Percentiles rank a stretch among this genome's conserved stretches.
Evolutionary conservation across 2,888 invertebrate genomes (phyloP).

Genomic region (Lamellibrachia satsuma): DNA sequence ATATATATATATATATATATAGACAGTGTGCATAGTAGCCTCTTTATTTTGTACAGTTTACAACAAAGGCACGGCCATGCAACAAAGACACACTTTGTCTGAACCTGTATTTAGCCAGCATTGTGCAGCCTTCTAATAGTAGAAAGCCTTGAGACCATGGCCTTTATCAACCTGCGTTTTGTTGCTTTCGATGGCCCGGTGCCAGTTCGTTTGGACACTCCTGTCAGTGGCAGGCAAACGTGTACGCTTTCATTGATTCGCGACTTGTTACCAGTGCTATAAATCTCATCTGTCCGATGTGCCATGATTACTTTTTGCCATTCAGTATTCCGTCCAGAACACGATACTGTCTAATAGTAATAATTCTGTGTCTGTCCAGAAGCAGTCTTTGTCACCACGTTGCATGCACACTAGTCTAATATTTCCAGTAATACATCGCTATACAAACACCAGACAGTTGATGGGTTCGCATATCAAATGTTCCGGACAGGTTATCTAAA

Average conservation of each 20-base stretch:
- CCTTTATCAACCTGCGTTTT: not conserved
- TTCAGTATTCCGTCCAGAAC: constrained; percentile 9
- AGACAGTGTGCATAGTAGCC: not conserved
- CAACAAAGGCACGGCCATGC: not conserved
- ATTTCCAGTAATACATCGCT: not conserved
- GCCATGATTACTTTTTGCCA: not conserved
- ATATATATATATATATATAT: not conserved
- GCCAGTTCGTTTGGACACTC: not conserved
- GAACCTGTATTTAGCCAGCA: not conserved
- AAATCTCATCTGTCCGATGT: constrained; percentile 9
- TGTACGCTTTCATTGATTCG: constrained; percentile 3
- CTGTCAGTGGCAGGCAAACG: not conserved
- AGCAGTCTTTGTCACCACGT: not conserved
- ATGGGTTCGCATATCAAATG: constrained; percentile 3
- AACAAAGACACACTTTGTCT: constrained; percentile 17
- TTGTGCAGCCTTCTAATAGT: not conserved
- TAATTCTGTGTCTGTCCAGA: not conserved
- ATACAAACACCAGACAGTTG: not conserved
- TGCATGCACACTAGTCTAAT: not conserved
- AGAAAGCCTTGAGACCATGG: not conserved
- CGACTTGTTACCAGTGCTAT: not conserved
- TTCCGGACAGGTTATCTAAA: not conserved
- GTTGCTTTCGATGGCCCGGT: not conserved
- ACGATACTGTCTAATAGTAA: constrained; percentile 3
- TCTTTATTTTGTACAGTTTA: not conserved